Conservation (phyloP, 2,113 vertebrate species). For the Amphilophus citrinellus region DNA sequence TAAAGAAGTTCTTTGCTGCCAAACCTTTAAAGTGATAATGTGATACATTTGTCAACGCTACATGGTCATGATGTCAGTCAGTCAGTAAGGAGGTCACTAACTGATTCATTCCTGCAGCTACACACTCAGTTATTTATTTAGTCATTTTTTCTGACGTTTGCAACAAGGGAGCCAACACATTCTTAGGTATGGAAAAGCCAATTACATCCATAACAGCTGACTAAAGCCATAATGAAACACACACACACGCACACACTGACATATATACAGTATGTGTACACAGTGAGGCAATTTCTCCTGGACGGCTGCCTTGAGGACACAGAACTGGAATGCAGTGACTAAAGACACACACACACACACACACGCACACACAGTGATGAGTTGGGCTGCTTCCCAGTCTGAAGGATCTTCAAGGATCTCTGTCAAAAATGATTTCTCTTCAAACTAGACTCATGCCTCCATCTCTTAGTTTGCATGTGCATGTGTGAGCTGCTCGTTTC, state of each 20-base stretch:
- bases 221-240: constrained; percentile 9
- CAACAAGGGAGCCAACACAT: not conserved
- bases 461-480: not conserved
- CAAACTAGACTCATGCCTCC: constrained; percentile 9
- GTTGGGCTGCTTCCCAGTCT: constrained; percentile 18
- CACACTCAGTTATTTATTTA: not conserved
- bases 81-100: constrained; percentile 1
- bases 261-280: not conserved
- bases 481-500: constrained; percentile 1
- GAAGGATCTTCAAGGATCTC: constrained; percentile 19
- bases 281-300: not conserved
- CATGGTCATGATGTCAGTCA: constrained; percentile 5
- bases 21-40: constrained; percentile 2
- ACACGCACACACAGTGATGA: not conserved
- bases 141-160: not conserved
- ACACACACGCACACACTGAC: not conserved
- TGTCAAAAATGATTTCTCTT: constrained; percentile 19
- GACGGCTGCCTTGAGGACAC: not conserved
- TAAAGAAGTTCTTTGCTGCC: not conserved
- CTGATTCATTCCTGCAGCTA: not conserved
- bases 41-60: not conserved
- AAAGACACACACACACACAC: not conserved
- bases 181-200: constrained; percentile 10
- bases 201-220: constrained; percentile 10
- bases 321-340: not conserved